phyloP scores from a whole-genome alignment of 2,113 vertebrate species.

The Ellobius talpinus region DNA sequence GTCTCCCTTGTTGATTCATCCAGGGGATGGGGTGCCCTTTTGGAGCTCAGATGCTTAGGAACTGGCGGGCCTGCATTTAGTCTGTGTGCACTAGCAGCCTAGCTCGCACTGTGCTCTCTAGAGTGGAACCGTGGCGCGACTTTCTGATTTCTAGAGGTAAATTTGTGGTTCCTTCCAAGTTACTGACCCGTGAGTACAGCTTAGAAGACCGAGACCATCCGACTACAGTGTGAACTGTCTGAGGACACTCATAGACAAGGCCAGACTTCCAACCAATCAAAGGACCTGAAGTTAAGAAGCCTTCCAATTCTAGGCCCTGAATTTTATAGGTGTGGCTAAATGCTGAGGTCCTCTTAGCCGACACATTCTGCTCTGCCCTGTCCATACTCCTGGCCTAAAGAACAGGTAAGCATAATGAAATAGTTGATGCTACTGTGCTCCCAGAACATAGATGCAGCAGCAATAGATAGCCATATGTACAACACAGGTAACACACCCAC shows the following conservation, averaged over 20 bases:
- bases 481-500: slow-evolving; percentile 30
- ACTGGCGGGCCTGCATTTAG: not conserved
- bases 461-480: not conserved
- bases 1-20: not conserved
- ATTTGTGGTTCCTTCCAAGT: not conserved
- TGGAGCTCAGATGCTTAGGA: not conserved
- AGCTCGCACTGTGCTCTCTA: not conserved
- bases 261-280: not conserved
- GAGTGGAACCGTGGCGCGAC: not conserved
- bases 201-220: not conserved
- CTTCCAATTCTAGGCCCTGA: not conserved
- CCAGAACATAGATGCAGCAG: not conserved
- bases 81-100: not conserved
- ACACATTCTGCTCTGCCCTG: not conserved
- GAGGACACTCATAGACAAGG: not conserved
- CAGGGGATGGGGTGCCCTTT: not conserved
- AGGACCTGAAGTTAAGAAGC: not conserved
- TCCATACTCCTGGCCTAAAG: not conserved
- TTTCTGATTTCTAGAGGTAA: not conserved
- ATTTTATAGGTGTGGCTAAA: not conserved
- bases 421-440: not conserved
- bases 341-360: not conserved
- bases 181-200: not conserved
- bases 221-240: not conserved
- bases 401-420: not conserved